Conservation (phyloP, 2,888 invertebrate species). For the Hermaeophaga mercurialis region DNA sequence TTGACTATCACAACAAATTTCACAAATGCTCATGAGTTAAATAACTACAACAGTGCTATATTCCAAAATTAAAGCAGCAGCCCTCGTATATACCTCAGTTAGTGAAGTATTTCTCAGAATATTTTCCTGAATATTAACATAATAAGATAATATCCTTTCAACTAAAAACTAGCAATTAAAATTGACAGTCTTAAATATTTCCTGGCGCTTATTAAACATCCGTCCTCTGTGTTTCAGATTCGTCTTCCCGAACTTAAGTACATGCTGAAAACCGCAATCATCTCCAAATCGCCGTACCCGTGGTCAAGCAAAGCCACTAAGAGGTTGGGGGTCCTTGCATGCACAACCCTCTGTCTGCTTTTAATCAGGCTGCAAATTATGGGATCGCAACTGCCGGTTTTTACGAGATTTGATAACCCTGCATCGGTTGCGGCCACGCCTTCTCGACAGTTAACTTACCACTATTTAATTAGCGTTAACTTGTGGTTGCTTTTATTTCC, state of each 20-base stretch:
- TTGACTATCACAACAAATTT: too few species aligned
- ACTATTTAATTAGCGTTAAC: constrained; percentile 90
- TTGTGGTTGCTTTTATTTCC: constrained; percentile 89
- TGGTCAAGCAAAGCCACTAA: constrained; percentile 74
- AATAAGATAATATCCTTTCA: too few species aligned
- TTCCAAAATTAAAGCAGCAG: too few species aligned
- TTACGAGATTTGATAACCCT: constrained; percentile 97
- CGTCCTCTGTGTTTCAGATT: constrained; percentile 54
- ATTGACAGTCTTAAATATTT: too few species aligned
- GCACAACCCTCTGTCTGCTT: constrained; percentile 79
- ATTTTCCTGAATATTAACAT: too few species aligned
- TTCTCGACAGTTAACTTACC: constrained; percentile 86
- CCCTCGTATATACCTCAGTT: too few species aligned
- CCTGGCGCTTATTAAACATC: too few species aligned
- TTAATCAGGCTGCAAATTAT: constrained; percentile 88
- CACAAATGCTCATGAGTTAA: too few species aligned
- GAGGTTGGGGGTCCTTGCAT: constrained; percentile 78
- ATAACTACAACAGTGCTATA: too few species aligned
- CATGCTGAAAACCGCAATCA: constrained; percentile 58
- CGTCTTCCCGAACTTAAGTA: constrained; percentile 60
- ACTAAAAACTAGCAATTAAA: too few species aligned
- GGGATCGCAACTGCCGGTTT: constrained; percentile 95
- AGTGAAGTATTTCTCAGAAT: too few species aligned
- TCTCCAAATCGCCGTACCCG: constrained; percentile 62
- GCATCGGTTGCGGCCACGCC: constrained; percentile 88